Percentiles rank a stretch among this genome's conserved stretches.
Evolutionary conservation across 2,113 vertebrate species (phyloP).

Genomic region (Meles meles): DNA sequence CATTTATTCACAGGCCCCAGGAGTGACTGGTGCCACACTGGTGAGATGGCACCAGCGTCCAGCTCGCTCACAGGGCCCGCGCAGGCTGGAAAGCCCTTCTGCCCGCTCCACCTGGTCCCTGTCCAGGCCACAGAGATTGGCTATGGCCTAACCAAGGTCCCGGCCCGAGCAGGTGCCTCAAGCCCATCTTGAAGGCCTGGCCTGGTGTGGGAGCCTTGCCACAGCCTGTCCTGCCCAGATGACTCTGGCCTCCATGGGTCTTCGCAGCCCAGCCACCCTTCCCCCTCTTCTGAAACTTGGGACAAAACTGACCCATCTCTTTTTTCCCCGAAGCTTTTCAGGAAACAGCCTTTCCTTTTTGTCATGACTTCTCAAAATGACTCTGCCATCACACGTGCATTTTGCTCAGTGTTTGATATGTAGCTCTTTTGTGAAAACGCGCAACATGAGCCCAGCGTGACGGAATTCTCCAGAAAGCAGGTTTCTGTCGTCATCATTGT

Average conservation of each 20-base stretch:
- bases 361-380: not conserved
- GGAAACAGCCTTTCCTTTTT: not conserved
- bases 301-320: accelerated
- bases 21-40: accelerated
- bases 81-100: not conserved
- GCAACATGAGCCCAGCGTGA: accelerated
- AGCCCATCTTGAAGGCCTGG: not conserved
- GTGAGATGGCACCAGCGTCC: not conserved
- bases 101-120: accelerated
- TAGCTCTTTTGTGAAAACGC: accelerated
- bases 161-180: accelerated
- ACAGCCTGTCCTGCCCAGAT: accelerated
- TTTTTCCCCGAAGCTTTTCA: not conserved
- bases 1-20: not conserved
- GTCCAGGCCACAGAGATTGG: accelerated
- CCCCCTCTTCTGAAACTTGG: not conserved
- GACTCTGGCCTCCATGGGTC: accelerated
- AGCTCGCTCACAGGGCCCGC: accelerated
- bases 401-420: accelerated
- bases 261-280: accelerated
- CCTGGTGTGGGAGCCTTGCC: too few relatives aligned
- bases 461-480: accelerated
- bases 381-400: accelerated
- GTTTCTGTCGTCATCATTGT: accelerated
- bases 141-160: too few relatives aligned